Evolutionary conservation across 2,113 vertebrate species (phyloP).

Genomic region (Sinocyclocheilus grahami): DNA sequence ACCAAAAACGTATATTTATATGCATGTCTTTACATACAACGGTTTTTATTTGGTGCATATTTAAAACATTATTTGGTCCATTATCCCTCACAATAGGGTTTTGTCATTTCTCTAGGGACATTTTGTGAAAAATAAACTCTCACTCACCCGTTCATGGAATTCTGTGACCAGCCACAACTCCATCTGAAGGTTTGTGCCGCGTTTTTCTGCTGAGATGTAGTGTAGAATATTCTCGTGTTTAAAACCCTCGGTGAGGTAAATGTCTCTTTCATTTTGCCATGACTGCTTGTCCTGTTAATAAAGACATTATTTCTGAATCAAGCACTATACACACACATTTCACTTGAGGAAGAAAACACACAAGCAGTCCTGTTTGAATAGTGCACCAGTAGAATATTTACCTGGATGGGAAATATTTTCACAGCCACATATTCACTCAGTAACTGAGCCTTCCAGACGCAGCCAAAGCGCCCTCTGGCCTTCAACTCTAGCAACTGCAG

Average conservation of each 20-base stretch:
- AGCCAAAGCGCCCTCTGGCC: slow-evolving; percentile 94
- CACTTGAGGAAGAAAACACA: not conserved
- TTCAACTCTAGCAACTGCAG: slow-evolving; percentile 95
- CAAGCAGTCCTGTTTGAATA: not conserved
- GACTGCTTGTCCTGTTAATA: slow-evolving; percentile 90
- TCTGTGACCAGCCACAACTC: slow-evolving; percentile 96
- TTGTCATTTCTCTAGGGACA: not conserved
- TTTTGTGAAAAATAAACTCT: not conserved
- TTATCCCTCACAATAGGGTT: not conserved
- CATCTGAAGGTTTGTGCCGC: slow-evolving; percentile 90
- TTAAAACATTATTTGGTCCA: not conserved
- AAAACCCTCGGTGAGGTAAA: slow-evolving; percentile 93
- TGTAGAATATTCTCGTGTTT: slow-evolving; percentile 93
- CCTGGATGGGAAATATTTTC: slow-evolving; percentile 97
- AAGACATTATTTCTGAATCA: not conserved
- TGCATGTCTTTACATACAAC: not conserved
- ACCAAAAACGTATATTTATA: not conserved
- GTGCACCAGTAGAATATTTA: slow-evolving; percentile 57
- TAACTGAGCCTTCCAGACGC: slow-evolving; percentile 96
- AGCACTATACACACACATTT: not conserved
- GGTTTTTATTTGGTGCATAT: not conserved
- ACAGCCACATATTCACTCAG: slow-evolving; percentile 96
- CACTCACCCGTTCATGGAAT: slow-evolving; percentile 91
- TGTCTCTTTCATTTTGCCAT: slow-evolving; percentile 97
- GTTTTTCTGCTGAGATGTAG: slow-evolving; percentile 94